Evolutionary conservation across 1,140 invertebrate species (phyloP), one percentile per base, ranked within the genome.

Genomic region (Oncopodura yosiiana): DNA sequence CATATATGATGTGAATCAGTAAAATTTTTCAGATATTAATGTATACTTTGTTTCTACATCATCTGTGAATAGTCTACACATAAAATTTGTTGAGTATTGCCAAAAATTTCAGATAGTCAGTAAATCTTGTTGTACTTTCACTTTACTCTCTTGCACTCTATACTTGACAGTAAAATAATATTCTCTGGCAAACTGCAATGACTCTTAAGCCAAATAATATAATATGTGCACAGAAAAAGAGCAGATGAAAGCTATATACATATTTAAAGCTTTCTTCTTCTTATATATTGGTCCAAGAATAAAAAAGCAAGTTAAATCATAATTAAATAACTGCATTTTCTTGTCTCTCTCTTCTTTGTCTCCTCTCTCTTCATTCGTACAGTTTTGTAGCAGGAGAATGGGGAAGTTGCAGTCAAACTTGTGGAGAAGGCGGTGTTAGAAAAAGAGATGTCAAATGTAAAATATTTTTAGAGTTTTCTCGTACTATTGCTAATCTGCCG

Each of bases 391-490:
- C 78, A 12, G 78, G 83, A 30, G 80, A 86, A 49, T 95, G 90
- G 90, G 82, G 86, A 9, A 76, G 84, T 3, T 96, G 93, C 72
- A 89, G 82, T 62, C 84, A 85, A 0, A 83, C 83, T 0, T 96
- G 92, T 68, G 91, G 90, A 0, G 85, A 90, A 67, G 93, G 91
- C 0, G n/a, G n/a, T n/a, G 76, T 84, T 30, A 76, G 84, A 11
- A 82, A 80, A 52, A 77, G 88, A 5, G 77, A 81, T 62, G 89
- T 92, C 1, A 79, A 84, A 53, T 96, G 92, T 71, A 93, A 93
- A 75, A 92, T 95, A 61, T 93, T 88, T 70, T 73, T 96, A 38
- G 88, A 93, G 69, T 91, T 91, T 67, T 89, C 86, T 38, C 75
- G 81, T 52, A 91, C 86, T 0, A 81, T 89, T 34, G 87, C 86